Conservation (phyloP, 2,797 vertebrate genomes). For the Danio aesculapii region DNA sequence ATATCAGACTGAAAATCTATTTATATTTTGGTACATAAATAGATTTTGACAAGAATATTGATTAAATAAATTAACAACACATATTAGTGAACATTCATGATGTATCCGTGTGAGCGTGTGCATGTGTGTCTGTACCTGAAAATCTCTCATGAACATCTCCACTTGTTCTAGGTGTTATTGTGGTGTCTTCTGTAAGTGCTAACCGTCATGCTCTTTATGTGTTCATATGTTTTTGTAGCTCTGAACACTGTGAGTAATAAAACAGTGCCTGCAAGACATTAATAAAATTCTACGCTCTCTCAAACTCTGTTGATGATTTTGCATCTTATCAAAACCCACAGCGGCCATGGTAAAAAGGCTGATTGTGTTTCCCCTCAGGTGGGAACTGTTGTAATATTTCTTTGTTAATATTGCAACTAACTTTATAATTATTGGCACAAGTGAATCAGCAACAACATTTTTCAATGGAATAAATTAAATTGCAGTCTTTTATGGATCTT, state of each 20-base stretch:
- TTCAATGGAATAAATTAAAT: constrained; percentile 21
- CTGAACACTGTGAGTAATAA: constrained; percentile 81
- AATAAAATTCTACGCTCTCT: constrained; percentile 46
- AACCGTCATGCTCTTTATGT: constrained; percentile 61
- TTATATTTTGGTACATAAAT: constrained; percentile 55
- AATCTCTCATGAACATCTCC: not conserved
- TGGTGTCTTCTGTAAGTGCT: constrained; percentile 50
- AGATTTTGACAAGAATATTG: constrained; percentile 17
- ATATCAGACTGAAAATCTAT: constrained; percentile 30
- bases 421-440: constrained; percentile 35
- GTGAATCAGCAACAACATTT: constrained; percentile 9
- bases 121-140: constrained; percentile 15
- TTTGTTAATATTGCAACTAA: constrained; percentile 35
- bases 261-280: constrained; percentile 75
- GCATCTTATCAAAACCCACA: constrained; percentile 36
- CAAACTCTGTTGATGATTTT: constrained; percentile 34
- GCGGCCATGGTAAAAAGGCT: not conserved
- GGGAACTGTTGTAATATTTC: not conserved
- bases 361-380: constrained; percentile 16
- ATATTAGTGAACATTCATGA: constrained; percentile 25
- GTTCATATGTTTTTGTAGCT: constrained; percentile 67
- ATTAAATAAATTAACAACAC: constrained; percentile 16
- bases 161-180: constrained; percentile 61
- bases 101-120: constrained; percentile 11
- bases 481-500: constrained; percentile 17